Evolutionary conservation across 1,140 invertebrate genomes (phyloP), one percentile per base, ranked within the genome.

Genomic region (Panagrolaimus sp.): DNA sequence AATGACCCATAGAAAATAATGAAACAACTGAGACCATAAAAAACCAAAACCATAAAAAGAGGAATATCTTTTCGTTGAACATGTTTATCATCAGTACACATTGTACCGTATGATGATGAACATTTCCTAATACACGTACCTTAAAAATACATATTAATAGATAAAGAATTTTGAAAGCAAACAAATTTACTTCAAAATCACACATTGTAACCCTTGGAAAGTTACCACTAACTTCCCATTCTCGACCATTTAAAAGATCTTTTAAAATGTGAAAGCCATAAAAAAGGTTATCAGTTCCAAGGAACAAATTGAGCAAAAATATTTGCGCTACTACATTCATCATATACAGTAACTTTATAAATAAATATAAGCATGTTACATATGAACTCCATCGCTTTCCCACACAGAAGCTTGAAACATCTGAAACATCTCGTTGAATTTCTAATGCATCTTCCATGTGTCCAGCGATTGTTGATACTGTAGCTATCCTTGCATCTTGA

Each of bases 41-140:
- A 48, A 86, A 84, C 86, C 86, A 87, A 76, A 87, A 87, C 86
- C 86, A 87, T 43, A 87, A 74, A 71, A 87, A 86, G 66, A 87
- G 84, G 74, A 87, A 87, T 24, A 87, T 86, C 77, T 87, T 87
- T 74, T 87, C 86, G 73, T 87, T 87, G 78, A 87, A 87, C 74
- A 87, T 81, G 72, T 87, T 87, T 55, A 87, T 86, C 68, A 87
- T 87, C 32, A 87, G 85, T 17, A 86, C 85, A 75, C 86, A 80
- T 79, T 80, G 78, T 0, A 80, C 85, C 46, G 85, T 86, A 74
- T 87, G 85, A 64, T 84, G 83, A 68, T 83, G 81, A 43, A 84
- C 80, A 64, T 82, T 82, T 28, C 80, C 80, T 17, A 82, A 73
- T 55, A 82, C 80, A 52, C 80, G 77, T 47, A 80, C 78, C 77